Conservation (phyloP, 2,888 invertebrate species). For the Deroplatys truncata region DNA sequence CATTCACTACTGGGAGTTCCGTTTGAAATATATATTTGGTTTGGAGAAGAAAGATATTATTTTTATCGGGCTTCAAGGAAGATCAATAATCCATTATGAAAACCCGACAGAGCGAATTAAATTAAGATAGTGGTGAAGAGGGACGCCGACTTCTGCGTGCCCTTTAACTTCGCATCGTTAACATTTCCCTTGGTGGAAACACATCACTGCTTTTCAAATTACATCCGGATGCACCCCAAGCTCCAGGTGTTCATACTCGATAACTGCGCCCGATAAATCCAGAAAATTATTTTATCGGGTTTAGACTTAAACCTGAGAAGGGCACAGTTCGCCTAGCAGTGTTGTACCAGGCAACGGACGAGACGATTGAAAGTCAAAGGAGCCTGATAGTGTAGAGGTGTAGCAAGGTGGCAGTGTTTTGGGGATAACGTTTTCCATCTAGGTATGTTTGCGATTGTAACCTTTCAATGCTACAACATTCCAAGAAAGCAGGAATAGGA, state of each 20-base stretch:
- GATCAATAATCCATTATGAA: constrained; percentile 11
- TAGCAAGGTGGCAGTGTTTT: too few species aligned
- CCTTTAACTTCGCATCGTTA: not conserved
- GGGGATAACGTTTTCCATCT: too few species aligned
- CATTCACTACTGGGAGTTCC: not conserved
- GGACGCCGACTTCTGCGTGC: not conserved
- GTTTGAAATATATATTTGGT: not conserved
- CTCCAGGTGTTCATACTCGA: not conserved
- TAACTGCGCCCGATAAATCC: too few species aligned
- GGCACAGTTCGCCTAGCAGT: too few species aligned
- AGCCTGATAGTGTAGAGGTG: too few species aligned
- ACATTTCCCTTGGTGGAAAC: not conserved
- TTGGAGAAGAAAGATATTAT: not conserved
- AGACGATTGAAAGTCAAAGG: too few species aligned
- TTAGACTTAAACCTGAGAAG: too few species aligned
- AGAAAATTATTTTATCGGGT: too few species aligned
- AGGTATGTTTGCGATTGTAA: too few species aligned
- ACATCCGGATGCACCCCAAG: not conserved
- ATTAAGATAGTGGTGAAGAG: not conserved
- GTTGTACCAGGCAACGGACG: too few species aligned
- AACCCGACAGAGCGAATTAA: not conserved
- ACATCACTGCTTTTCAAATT: not conserved
- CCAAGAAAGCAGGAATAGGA: too few species aligned
- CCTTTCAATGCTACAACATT: too few species aligned
- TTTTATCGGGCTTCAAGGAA: not conserved